Percentiles rank a stretch among this genome's conserved stretches.
phyloP scores from a whole-genome alignment of 1,140 invertebrate species.

The Propsilocerus akamusi region DNA sequence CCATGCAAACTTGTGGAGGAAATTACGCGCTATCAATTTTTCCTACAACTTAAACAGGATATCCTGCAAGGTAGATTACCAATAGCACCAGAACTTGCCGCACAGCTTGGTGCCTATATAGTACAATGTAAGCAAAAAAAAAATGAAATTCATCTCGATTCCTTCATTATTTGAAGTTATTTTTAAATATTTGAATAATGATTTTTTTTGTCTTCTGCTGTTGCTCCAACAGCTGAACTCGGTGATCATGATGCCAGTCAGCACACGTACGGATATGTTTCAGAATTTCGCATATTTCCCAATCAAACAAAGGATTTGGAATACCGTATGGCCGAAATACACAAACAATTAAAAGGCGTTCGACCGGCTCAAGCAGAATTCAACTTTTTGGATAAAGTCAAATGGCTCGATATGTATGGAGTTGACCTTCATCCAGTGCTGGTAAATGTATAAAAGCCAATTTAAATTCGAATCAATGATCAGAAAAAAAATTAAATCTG shows the following conservation, averaged over 20 bases:
- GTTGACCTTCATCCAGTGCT: constrained; percentile 66
- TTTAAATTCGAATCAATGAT: background rate
- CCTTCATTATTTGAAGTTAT: constrained; percentile 5
- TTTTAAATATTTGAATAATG: constrained; percentile 7
- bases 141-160: background rate
- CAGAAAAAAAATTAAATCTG: background rate
- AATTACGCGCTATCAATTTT: constrained; percentile 91
- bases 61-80: constrained; percentile 77
- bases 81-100: constrained; percentile 72
- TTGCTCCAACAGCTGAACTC: constrained; percentile 67
- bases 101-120: constrained; percentile 81
- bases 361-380: constrained; percentile 54
- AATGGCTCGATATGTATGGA: constrained; percentile 94
- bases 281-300: constrained; percentile 89
- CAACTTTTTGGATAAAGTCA: constrained; percentile 87
- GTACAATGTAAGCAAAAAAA: constrained; percentile 77
- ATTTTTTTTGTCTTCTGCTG: background rate
- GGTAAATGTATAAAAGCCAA: constrained; percentile 20
- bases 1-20: constrained; percentile 89
- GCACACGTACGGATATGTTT: constrained; percentile 83
- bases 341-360: constrained; percentile 43
- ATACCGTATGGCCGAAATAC: constrained; percentile 70
- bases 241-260: constrained; percentile 87
- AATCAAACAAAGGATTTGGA: constrained; percentile 88
- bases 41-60: constrained; percentile 89